These are phyloP conservation scores for Crocodylus rhombifer DNA, from an alignment of 2,797 vertebrate genomes.

Conservation along the genomic window DNA sequence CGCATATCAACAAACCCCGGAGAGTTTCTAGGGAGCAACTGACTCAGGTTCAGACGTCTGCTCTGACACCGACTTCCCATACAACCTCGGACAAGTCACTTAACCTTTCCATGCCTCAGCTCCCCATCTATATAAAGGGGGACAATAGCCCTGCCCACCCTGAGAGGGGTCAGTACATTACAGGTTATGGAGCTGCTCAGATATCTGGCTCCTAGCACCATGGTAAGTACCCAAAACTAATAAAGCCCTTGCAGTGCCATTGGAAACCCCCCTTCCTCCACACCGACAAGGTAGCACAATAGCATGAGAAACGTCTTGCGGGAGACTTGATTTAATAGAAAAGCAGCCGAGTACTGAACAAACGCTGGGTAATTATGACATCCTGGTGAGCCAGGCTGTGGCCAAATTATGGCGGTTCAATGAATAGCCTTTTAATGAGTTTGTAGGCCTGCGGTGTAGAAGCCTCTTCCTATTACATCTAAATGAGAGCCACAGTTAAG, in stretches of 20 bases:
- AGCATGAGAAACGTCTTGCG: not conserved
- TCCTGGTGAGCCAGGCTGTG: rapidly evolving
- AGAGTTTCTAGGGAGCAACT: not conserved
- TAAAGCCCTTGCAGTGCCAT: rapidly evolving
- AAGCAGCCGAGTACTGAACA: not conserved
- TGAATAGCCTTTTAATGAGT: rapidly evolving
- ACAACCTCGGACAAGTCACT: rapidly evolving
- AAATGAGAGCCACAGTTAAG: rapidly evolving
- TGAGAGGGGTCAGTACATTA: too few relatives aligned
- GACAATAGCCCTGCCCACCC: not conserved
- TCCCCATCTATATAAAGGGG: rapidly evolving
- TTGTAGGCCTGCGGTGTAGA: rapidly evolving
- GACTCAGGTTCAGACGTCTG: not conserved
- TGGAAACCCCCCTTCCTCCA: not conserved
- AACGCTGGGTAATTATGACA: not conserved
- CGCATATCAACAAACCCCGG: rapidly evolving
- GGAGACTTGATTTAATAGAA: not conserved
- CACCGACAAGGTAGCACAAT: not conserved
- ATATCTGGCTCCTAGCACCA: too few relatives aligned
- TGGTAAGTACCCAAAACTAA: too few relatives aligned
- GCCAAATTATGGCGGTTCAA: rapidly evolving
- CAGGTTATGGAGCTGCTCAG: too few relatives aligned
- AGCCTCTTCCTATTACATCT: rapidly evolving
- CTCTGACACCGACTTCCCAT: not conserved
- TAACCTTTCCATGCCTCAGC: not conserved